These are phyloP conservation scores for Silurus asotus DNA, from an alignment of 2,113 vertebrate genomes.

Conservation along the genomic window DNA sequence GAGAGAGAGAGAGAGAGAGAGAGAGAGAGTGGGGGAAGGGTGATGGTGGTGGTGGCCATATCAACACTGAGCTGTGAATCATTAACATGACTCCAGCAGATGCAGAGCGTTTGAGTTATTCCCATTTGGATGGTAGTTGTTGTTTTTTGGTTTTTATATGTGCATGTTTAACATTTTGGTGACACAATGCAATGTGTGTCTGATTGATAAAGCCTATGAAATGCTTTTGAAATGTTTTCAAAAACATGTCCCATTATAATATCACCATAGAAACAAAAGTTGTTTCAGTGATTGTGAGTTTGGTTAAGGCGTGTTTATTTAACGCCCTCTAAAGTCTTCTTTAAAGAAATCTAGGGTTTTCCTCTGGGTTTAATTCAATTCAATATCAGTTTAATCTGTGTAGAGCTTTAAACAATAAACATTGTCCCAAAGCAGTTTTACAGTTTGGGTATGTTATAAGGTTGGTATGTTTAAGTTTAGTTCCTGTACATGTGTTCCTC, in stretches of 20 bases:
- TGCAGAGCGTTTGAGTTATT: conserved; percentile 29
- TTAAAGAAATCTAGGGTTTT: no score
- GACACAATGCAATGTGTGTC: background rate
- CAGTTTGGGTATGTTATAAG: no score
- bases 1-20: no score
- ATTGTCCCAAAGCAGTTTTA: no score
- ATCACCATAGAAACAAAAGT: background rate
- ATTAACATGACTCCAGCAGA: conserved; percentile 44
- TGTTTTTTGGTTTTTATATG: conserved; percentile 2
- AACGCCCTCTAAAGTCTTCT: no score
- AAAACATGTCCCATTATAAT: background rate
- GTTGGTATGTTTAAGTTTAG: no score
- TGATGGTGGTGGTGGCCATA: conserved; percentile 47
- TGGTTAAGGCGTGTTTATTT: background rate
- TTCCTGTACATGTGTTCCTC: no score
- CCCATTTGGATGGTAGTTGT: background rate
- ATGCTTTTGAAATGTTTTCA: background rate
- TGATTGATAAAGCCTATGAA: conserved; percentile 9
- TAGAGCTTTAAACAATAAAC: no score
- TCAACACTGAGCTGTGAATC: conserved; percentile 53
- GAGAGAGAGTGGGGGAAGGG: background rate
- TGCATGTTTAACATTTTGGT: background rate
- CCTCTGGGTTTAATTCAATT: no score
- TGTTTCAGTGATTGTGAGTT: background rate
- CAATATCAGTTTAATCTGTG: no score